phyloP scores from a whole-genome alignment of 2,797 vertebrate species.

The Silurus lanzhouensis region DNA sequence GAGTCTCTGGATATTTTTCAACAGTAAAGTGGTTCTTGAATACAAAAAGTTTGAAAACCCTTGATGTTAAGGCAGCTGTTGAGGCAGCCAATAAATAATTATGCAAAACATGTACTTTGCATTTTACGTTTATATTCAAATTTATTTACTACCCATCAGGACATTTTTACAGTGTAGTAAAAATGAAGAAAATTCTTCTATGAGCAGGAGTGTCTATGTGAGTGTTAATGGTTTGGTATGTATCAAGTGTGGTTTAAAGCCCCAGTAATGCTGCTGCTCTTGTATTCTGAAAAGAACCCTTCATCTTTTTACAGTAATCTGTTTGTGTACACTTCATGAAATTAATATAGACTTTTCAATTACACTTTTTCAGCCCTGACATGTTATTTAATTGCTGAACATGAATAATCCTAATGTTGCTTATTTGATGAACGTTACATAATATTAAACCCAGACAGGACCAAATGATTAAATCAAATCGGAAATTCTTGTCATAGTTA shows the following conservation, averaged over 20 bases:
- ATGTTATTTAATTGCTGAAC: neutral
- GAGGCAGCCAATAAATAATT: neutral
- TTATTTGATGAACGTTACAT: conserved; percentile 35
- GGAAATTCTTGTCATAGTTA: conserved; percentile 31
- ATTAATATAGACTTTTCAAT: neutral
- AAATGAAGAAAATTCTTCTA: neutral
- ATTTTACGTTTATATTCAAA: neutral
- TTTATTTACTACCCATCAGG: neutral
- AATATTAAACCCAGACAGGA: neutral
- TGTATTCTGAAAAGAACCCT: neutral
- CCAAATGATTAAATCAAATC: neutral
- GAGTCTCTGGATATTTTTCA: neutral
- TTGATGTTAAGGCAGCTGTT: neutral
- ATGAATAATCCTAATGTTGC: conserved; percentile 14
- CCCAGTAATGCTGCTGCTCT: neutral
- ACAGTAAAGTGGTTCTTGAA: neutral
- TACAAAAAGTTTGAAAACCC: neutral
- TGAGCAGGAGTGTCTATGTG: neutral
- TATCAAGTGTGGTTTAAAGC: conserved; percentile 4
- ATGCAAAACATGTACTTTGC: neutral
- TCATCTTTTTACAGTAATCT: neutral
- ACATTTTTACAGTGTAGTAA: neutral
- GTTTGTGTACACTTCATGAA: neutral
- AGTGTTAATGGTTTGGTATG: neutral
- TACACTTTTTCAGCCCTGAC: neutral